phyloP scores from a whole-genome alignment of 2,797 vertebrate genomes.

The Microcaecilia unicolor region DNA sequence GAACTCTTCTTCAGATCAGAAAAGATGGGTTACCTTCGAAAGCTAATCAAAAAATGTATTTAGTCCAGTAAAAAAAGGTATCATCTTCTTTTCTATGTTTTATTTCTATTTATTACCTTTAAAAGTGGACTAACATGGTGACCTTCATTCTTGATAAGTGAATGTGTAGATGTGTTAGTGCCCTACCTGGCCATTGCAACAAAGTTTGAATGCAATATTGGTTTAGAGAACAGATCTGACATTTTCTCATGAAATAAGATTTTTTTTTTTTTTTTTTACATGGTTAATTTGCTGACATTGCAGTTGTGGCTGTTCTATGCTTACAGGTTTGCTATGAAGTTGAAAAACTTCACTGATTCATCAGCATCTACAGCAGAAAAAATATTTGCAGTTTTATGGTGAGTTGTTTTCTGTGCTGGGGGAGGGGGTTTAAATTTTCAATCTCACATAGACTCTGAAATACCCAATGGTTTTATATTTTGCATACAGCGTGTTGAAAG shows the following conservation, averaged over 20 bases:
- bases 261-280: no score
- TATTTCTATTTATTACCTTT: no score
- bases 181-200: neutral
- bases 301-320: constrained; percentile 6
- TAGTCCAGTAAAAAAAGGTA: no score
- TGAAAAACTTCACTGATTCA: constrained; percentile 66
- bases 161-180: neutral
- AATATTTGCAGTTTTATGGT: constrained; percentile 83
- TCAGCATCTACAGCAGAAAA: constrained; percentile 61
- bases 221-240: no score
- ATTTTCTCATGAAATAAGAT: no score
- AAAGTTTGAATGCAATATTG: neutral
- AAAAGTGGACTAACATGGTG: neutral
- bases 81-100: no score
- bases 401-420: constrained; percentile 3
- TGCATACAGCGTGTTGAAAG: neutral
- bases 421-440: no score
- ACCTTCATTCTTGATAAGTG: neutral
- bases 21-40: no score
- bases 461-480: neutral
- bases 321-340: constrained; percentile 71
- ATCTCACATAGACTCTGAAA: neutral
- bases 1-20: no score
- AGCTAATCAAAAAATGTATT: no score
- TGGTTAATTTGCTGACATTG: no score